phyloP scores from a whole-genome alignment of 2,888 invertebrate genomes.

The Spialia ferax region DNA sequence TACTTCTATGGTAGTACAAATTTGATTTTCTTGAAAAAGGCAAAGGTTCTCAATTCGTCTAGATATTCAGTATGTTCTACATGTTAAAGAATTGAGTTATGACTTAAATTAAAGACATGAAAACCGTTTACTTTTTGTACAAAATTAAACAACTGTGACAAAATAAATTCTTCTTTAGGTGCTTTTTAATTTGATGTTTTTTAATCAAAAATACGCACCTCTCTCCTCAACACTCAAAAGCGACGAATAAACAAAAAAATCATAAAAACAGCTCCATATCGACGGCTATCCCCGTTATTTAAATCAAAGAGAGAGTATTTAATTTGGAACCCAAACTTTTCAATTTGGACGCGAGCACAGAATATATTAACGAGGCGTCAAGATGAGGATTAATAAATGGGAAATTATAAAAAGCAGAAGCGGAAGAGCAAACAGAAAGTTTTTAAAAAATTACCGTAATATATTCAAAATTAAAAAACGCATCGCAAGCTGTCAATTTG shows the following conservation, averaged over 20 bases:
- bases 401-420: conserved; percentile 48
- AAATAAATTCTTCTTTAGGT: no score
- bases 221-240: background rate
- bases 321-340: conserved; percentile 51
- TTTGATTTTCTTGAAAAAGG: no score
- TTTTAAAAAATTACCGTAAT: conserved; percentile 66
- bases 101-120: no score
- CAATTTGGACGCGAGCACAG: conserved; percentile 51
- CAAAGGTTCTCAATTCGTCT: no score
- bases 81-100: no score
- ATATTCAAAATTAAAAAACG: conserved; percentile 64
- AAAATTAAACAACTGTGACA: no score
- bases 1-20: no score
- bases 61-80: no score
- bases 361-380: conserved; percentile 54
- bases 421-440: conserved; percentile 65
- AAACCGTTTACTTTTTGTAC: no score
- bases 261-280: conserved; percentile 23
- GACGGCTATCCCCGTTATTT: conserved; percentile 34
- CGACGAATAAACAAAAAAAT: background rate
- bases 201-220: background rate
- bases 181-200: no score
- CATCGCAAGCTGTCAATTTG: conserved; percentile 56
- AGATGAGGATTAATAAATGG: conserved; percentile 53
- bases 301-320: conserved; percentile 41